phyloP scores from a whole-genome alignment of 2,888 invertebrate species.

The Helleia helle region DNA sequence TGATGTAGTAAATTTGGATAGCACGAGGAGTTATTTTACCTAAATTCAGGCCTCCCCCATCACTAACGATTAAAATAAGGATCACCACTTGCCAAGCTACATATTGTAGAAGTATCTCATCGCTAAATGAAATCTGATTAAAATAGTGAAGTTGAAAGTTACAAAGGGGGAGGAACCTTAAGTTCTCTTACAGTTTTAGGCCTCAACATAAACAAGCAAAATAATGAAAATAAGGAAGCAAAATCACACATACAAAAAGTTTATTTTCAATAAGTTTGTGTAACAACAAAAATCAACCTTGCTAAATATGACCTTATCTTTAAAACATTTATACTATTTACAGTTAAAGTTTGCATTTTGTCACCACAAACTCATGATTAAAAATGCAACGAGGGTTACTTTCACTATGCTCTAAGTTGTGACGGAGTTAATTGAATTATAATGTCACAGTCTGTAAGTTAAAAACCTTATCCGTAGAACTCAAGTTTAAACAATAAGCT shows the following conservation, averaged over 20 bases:
- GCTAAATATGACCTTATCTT: constrained; percentile 68
- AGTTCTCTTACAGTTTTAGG: neutral
- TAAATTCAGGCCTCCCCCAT: no score
- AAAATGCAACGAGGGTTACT: constrained; percentile 71
- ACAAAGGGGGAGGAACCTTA: constrained; percentile 10
- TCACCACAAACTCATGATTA: constrained; percentile 67
- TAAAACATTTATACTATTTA: constrained; percentile 68
- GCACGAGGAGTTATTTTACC: no score
- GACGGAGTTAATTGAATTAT: constrained; percentile 57
- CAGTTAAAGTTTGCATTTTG: constrained; percentile 67
- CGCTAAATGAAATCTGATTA: no score
- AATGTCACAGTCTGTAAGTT: constrained; percentile 45
- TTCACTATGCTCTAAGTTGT: constrained; percentile 64
- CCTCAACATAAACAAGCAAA: constrained; percentile 11
- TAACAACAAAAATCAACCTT: constrained; percentile 75
- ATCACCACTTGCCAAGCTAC: no score
- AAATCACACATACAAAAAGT: constrained; percentile 73
- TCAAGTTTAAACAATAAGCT: constrained; percentile 57
- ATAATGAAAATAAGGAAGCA: constrained; percentile 46
- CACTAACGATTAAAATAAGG: no score
- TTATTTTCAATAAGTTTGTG: constrained; percentile 72
- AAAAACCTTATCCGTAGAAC: constrained; percentile 50
- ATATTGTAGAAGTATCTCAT: no score
- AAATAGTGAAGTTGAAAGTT: neutral
- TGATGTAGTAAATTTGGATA: no score